These are phyloP conservation scores for Dynastes maya DNA, from an alignment of 2,888 invertebrate species.

Conservation along the genomic window DNA sequence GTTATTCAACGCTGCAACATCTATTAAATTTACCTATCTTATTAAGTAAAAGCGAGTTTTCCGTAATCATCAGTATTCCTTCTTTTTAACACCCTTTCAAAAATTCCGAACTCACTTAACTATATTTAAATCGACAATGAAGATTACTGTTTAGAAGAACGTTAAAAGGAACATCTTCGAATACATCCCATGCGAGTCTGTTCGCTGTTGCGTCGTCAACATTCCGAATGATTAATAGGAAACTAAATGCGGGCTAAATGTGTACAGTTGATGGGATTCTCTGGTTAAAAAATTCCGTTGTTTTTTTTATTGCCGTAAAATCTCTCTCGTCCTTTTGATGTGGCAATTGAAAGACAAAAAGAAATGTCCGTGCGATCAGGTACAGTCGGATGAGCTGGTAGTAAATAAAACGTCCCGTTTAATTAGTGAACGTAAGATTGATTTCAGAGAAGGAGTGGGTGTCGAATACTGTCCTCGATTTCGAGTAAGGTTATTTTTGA, in stretches of 20 bases:
- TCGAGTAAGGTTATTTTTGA: slow-evolving; percentile 33
- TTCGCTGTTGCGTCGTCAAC: slow-evolving; percentile 50
- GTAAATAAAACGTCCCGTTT: slow-evolving; percentile 39
- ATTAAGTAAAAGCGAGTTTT: too few relatives aligned
- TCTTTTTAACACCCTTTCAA: not conserved
- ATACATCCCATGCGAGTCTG: not conserved
- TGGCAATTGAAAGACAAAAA: slow-evolving; percentile 45
- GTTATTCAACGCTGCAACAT: too few relatives aligned
- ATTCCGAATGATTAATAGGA: slow-evolving; percentile 57
- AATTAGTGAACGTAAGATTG: slow-evolving; percentile 32
- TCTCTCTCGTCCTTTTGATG: slow-evolving; percentile 46
- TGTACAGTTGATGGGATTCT: slow-evolving; percentile 58
- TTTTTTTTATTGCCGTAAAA: slow-evolving; percentile 42
- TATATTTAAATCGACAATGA: slow-evolving; percentile 47
- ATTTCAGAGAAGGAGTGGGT: slow-evolving; percentile 35
- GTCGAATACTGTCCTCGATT: slow-evolving; percentile 22
- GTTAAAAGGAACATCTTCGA: slow-evolving; percentile 45
- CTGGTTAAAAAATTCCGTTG: slow-evolving; percentile 58
- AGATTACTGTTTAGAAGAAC: slow-evolving; percentile 26
- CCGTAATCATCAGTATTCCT: too few relatives aligned
- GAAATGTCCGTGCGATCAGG: slow-evolving; percentile 13
- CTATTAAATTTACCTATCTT: too few relatives aligned
- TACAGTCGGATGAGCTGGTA: slow-evolving; percentile 6
- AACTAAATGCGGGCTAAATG: slow-evolving; percentile 58
- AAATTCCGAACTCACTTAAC: slow-evolving; percentile 9